These are phyloP conservation scores for Tricholaema leucomelas DNA, from an alignment of 2,113 vertebrate species.

Conservation along the genomic window DNA sequence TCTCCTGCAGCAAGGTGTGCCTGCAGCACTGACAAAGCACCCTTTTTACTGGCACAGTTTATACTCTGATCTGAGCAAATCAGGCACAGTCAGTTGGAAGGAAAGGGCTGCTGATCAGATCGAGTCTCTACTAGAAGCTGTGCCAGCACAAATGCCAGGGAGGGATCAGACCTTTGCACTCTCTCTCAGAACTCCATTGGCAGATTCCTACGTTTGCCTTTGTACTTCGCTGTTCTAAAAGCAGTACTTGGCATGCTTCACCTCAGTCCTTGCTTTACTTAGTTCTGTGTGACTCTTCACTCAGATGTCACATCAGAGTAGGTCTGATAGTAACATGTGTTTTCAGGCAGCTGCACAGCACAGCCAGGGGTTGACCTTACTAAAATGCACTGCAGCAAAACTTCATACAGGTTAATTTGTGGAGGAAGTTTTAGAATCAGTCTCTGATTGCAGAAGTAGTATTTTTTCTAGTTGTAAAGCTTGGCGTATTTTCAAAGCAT, in stretches of 20 bases:
- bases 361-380: not conserved
- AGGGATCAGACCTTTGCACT: constrained; percentile 12
- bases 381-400: not conserved
- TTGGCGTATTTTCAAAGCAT: not conserved
- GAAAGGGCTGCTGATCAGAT: not conserved
- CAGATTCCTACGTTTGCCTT: not conserved
- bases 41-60: not conserved
- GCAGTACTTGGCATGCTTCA: not conserved
- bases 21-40: not conserved
- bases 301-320: not conserved
- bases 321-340: not conserved
- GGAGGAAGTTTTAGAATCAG: not conserved
- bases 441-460: not conserved
- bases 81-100: not conserved
- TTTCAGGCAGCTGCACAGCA: not conserved
- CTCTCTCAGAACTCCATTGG: not conserved
- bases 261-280: not conserved
- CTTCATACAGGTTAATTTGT: not conserved
- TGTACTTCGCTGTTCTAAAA: not conserved
- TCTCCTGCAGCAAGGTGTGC: not conserved
- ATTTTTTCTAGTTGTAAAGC: not conserved
- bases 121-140: not conserved
- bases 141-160: not conserved
- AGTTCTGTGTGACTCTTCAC: not conserved
- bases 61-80: not conserved